Evolutionary conservation across 2,888 invertebrate genomes (phyloP).

Genomic region (Ditylenchus weischeri): DNA sequence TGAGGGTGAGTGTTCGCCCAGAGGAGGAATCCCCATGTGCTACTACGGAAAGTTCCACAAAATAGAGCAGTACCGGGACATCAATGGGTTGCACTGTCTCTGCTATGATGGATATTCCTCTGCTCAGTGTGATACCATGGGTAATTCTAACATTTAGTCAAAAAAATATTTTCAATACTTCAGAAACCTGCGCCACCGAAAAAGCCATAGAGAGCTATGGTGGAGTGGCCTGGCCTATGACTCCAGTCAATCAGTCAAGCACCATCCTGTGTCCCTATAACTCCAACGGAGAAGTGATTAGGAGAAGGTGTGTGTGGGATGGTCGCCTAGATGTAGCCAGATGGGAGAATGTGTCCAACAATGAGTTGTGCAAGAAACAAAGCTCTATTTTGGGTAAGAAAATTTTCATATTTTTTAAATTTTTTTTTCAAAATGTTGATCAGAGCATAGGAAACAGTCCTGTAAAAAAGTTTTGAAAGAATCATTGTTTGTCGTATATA

Average conservation of each 20-base stretch:
- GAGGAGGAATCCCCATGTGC: conserved; percentile 52
- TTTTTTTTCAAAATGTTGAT: neutral
- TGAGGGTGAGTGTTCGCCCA: conserved; percentile 45
- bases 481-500: no score
- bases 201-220: conserved; percentile 50
- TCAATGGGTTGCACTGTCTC: conserved; percentile 46
- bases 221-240: conserved; percentile 51
- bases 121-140: conserved; percentile 41
- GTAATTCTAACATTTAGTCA: conserved; percentile 18
- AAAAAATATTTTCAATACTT: conserved; percentile 21
- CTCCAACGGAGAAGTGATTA: conserved; percentile 32
- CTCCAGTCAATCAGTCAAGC: conserved; percentile 37
- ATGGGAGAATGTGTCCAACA: conserved; percentile 37
- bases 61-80: conserved; percentile 40
- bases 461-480: no score
- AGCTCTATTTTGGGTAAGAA: neutral
- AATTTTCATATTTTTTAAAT: neutral
- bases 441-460: no score
- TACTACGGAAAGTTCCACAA: conserved; percentile 42
- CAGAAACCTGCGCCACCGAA: conserved; percentile 47
- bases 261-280: conserved; percentile 43
- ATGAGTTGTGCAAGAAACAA: conserved; percentile 10
- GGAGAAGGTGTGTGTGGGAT: conserved; percentile 36
- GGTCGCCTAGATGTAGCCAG: conserved; percentile 17
- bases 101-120: conserved; percentile 54